These are phyloP conservation scores for Colaptes auratus DNA, from an alignment of 2,113 vertebrate species.

Conservation along the genomic window DNA sequence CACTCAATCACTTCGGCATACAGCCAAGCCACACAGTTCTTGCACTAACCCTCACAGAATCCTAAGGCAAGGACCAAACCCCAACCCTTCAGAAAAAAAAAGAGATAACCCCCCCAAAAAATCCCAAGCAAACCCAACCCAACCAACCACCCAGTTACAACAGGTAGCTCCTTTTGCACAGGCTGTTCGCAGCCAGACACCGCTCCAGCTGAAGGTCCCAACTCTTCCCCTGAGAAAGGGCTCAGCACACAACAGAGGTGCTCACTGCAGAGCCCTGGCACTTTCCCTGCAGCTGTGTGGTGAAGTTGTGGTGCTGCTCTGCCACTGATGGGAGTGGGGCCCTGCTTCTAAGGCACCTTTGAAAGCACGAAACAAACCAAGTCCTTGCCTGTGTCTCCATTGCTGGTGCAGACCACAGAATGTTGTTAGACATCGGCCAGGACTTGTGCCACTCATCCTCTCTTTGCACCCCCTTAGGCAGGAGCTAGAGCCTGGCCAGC, in stretches of 20 bases:
- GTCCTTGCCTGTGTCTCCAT: neutral
- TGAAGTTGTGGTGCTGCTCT: neutral
- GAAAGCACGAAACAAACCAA: neutral
- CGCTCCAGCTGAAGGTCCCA: neutral
- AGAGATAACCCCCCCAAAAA: no score
- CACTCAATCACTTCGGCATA: neutral
- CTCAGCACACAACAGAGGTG: neutral
- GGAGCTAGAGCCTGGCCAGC: neutral
- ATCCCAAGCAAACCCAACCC: no score
- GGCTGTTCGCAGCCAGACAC: neutral
- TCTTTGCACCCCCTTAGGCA: neutral
- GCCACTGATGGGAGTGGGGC: neutral
- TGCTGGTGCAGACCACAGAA: neutral
- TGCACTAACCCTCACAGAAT: neutral
- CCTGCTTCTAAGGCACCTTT: neutral
- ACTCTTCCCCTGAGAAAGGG: neutral
- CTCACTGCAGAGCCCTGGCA: neutral
- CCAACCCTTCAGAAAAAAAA: no score
- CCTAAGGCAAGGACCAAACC: neutral
- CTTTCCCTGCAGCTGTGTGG: neutral
- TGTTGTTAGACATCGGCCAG: neutral
- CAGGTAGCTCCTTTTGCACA: conserved; percentile 4
- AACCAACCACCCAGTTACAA: neutral
- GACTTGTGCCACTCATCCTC: neutral
- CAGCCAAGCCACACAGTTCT: neutral